Base-by-base conservation (phyloP, 2,113 vertebrate genomes). In the Eidolon helvum region DNA sequence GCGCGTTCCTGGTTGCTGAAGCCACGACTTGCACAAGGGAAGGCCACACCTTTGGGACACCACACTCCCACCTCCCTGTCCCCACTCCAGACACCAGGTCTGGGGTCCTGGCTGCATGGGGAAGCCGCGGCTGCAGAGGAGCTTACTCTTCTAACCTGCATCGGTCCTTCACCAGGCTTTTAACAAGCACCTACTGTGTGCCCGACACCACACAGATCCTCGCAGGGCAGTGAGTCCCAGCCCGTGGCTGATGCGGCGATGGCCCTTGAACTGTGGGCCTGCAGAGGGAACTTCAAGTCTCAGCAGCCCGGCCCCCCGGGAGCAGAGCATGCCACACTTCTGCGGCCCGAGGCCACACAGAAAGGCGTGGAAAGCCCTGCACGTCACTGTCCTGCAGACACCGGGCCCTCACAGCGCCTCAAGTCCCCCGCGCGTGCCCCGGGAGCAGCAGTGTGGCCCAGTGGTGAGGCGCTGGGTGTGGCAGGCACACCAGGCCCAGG, bases 41-140 rank as follows among this genome's bases (percentile, higher is more conserved):
- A 50, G 18, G n/a, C 38, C 88, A 0, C 3, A 0, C 28, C 0
- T 0, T 19, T 6, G 1, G 19, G 12, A 78, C 0, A 0, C 53
- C 53, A 15, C 85, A 38, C n/a, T 50, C 66, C n/a, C 68, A 2
- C 33, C 15, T 4, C 16, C 45, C 26, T 3, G 0, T 40, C 38
- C 69, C 15, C 5, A 3, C 2, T 10, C 10, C 15, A 0, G 68
- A 48, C 3, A 8, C 48, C 40, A 77, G 15, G 30, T 50, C 48
- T 7, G 7, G 43, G 55, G 38, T n/a, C 66, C 38, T 30, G 14
- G 9, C 16, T 15, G 26, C 9, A 12, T 0, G 4, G 2, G 0
- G 75, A 87, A 48, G 33, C 74, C 38, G 2, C 19, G 24, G 30
- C 28, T 35, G 53, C 18, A 65, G 57, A 82, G 30, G n/a, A 28